Conservation (phyloP, 2,888 invertebrate species). For the Noctua fimbriata region DNA sequence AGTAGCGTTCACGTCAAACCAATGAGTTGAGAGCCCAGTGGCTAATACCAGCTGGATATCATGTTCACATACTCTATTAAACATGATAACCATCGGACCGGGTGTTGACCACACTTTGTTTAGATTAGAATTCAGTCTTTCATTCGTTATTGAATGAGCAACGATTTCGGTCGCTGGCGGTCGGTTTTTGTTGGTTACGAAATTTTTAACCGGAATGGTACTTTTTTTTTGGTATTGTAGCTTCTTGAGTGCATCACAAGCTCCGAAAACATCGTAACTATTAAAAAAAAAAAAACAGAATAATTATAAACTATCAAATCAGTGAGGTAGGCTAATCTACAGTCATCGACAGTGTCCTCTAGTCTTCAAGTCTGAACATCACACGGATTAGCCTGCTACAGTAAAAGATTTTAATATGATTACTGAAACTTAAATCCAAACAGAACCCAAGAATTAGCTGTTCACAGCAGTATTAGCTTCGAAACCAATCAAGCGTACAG, state of each 20-base stretch:
- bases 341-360: background rate
- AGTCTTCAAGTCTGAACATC: background rate
- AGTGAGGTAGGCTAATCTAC: background rate
- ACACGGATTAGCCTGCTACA: background rate
- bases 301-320: background rate
- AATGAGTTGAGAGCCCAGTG: conserved; percentile 78
- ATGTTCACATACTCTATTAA: conserved; percentile 86
- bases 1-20: conserved; percentile 71
- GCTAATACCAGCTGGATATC: conserved; percentile 76
- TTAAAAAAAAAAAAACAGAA: too few relatives aligned
- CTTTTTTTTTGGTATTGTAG: background rate
- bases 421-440: conserved; percentile 3
- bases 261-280: background rate
- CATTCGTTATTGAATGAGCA: conserved; percentile 51
- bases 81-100: conserved; percentile 74
- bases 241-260: background rate
- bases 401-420: background rate
- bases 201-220: background rate
- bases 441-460: conserved; percentile 12
- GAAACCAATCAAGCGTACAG: conserved; percentile 29
- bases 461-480: conserved; percentile 35
- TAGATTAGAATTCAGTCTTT: conserved; percentile 57
- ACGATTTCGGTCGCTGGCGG: conserved; percentile 22
- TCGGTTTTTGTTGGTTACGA: background rate
- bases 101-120: conserved; percentile 77